These are phyloP conservation scores for Drymodes brunneopygia DNA, from an alignment of 2,113 vertebrate species.

Conservation along the genomic window DNA sequence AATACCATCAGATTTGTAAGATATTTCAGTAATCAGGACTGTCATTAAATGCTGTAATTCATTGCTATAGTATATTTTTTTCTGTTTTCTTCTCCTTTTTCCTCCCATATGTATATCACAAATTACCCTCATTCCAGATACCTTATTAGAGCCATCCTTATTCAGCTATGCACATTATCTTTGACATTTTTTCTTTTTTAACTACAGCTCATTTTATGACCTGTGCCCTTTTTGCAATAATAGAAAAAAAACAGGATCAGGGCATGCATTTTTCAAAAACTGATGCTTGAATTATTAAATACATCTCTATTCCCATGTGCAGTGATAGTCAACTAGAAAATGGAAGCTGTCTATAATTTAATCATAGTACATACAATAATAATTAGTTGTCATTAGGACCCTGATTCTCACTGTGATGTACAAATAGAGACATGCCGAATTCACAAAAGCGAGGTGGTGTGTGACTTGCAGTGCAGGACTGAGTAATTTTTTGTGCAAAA, in stretches of 20 bases:
- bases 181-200: neutral
- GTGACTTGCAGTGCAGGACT: neutral
- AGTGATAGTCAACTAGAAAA: slow-evolving; percentile 7
- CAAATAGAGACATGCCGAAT: neutral
- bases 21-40: neutral
- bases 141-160: neutral
- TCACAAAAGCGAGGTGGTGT: neutral
- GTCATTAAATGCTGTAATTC: neutral
- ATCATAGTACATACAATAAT: slow-evolving; percentile 36
- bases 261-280: neutral
- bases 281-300: slow-evolving; percentile 43
- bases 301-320: neutral
- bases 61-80: neutral
- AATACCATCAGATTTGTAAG: neutral
- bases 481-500: neutral
- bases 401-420: neutral
- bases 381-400: slow-evolving; percentile 20
- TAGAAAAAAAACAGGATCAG: neutral
- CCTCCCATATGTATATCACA: neutral
- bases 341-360: slow-evolving; percentile 29
- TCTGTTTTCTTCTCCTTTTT: neutral
- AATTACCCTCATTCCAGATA: neutral
- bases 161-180: neutral
- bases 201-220: neutral
- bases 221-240: neutral